Base-by-base conservation (phyloP, 2,113 vertebrate genomes). In the Austrofundulus limnaeus region DNA sequence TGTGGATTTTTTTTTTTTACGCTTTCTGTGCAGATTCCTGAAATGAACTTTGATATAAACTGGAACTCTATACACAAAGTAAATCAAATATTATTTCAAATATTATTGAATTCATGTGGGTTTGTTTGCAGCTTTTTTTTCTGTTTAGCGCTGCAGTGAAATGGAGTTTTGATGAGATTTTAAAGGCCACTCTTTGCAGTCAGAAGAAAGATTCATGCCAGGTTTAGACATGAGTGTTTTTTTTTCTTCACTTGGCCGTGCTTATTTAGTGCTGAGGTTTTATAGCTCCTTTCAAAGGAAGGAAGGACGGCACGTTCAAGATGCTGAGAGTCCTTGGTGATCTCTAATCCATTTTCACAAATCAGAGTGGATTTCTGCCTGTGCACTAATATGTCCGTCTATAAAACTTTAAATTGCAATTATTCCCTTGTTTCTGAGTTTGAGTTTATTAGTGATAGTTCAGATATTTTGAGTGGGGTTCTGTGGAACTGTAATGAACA, bases 271-370 rank as follows among this genome's bases (percentile, higher is more conserved):
- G 0, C 48, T 71, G 31, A 39, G 17, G 49, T 49, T 80, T 73
- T 52, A 43, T 46, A 61, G 23, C 64, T 48, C 17, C 14, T 61
- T 45, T 70, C 31, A 21, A 59, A 23, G 62, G 64, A 21, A 5
- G 24, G 73, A 65, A 31, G 20, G n/a, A n/a, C n/a, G n/a, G n/a
- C n/a, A 77, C 49, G 37, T 58, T 64, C 37, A 51, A 42, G 46
- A 73, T 65, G 66, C 17, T 52, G 41, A 47, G 63, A 55, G 52
- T 46, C 15, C 62, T 67, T 62, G 60, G 71, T 57, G 41, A 70
- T 70, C 12, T 55, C 41, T 58, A 51, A 64, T 67, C 69, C 62
- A 52, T 66, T 50, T 47, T 52, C 41, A 43, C 25, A 0, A 5
- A 19, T n/a, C 49, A 7, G 38, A 48, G 4, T 41, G 24, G 8